A percentile compares a stretch with the other conserved stretches of the same genome.
Evolutionary conservation across 2,113 vertebrate species (phyloP).

Genomic region (Vidua chalybeata): DNA sequence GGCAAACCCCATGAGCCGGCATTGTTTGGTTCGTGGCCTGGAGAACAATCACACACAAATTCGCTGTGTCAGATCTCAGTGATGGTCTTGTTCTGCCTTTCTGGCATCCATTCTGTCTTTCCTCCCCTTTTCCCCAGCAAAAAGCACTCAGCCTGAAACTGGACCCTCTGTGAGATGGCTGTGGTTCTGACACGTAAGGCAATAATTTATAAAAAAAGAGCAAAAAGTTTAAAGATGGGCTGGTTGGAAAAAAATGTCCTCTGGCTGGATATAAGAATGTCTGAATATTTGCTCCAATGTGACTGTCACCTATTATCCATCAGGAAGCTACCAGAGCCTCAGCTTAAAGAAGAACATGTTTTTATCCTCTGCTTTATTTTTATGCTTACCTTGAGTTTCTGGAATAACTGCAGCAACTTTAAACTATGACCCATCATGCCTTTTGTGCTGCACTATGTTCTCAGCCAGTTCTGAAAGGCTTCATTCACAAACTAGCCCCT

Average conservation of each 20-base stretch:
- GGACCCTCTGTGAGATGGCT: not conserved
- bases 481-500: not conserved
- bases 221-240: not conserved
- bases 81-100: not conserved
- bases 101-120: not conserved
- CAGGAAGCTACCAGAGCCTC: not conserved
- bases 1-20: not conserved
- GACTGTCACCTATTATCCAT: not conserved
- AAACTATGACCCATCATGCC: rapidly evolving
- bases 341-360: not conserved
- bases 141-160: not conserved
- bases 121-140: not conserved
- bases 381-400: not conserved
- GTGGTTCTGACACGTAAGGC: not conserved
- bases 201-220: not conserved
- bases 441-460: not conserved
- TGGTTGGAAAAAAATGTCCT: not conserved
- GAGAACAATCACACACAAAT: constrained; percentile 7
- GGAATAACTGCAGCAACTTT: not conserved
- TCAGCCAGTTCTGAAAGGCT: not conserved
- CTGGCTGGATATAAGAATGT: not conserved
- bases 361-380: not conserved
- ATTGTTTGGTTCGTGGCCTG: not conserved
- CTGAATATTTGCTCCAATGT: not conserved
- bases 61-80: not conserved